A percentile compares a stretch with the other conserved stretches of the same genome.
These are phyloP conservation scores for Mallotus villosus DNA, from an alignment of 2,797 vertebrate genomes.

Conservation along the genomic window DNA sequence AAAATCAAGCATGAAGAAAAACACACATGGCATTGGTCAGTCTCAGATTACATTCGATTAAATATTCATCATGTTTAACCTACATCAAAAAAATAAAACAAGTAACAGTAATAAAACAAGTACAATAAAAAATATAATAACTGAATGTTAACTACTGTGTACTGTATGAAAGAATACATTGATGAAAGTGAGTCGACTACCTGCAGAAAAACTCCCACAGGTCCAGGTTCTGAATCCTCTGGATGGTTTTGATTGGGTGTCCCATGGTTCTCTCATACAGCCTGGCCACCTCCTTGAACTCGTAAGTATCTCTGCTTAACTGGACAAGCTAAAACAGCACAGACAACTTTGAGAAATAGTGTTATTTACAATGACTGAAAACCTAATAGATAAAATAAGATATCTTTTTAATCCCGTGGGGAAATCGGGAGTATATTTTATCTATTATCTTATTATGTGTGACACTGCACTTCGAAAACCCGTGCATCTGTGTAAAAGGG, in stretches of 20 bases:
- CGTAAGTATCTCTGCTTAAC: slow-evolving; percentile 88
- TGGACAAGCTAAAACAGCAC: slow-evolving; percentile 81
- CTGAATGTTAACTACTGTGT: neutral
- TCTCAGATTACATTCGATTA: neutral
- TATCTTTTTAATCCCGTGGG: no score
- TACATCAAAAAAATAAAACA: no score
- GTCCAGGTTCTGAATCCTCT: slow-evolving; percentile 96
- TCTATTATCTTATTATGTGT: no score
- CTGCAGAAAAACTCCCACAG: slow-evolving; percentile 99
- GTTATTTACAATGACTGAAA: neutral
- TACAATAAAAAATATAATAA: neutral
- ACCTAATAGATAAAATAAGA: no score
- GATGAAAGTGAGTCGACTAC: slow-evolving; percentile 60
- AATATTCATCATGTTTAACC: neutral
- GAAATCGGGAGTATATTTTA: no score
- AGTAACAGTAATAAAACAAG: neutral
- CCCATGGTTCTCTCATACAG: slow-evolving; percentile 93
- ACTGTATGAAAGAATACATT: neutral
- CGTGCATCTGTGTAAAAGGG: no score
- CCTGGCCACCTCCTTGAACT: slow-evolving; percentile 91
- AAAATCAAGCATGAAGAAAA: slow-evolving; percentile 36
- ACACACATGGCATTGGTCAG: slow-evolving; percentile 27
- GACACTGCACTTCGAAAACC: neutral
- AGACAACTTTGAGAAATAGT: neutral
- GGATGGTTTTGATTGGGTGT: slow-evolving; percentile 88